These are phyloP conservation scores for Phrixothrix hirtus DNA, from an alignment of 2,888 invertebrate species.

Conservation along the genomic window DNA sequence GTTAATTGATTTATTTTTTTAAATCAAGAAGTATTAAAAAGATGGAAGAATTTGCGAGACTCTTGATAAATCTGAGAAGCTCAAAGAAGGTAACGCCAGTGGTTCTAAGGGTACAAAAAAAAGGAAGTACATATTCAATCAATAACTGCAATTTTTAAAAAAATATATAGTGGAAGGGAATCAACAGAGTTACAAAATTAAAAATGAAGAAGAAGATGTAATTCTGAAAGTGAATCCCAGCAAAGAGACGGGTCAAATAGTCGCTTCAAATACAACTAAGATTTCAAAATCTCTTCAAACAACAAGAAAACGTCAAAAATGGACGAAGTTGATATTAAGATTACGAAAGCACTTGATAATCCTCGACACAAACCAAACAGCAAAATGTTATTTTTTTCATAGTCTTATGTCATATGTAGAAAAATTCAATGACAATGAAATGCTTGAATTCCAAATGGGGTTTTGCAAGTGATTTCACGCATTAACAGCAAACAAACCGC, in stretches of 20 bases:
- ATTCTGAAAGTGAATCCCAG: too few species aligned
- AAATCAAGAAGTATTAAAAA: neutral
- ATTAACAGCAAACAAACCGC: neutral
- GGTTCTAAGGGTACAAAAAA: neutral
- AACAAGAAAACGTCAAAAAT: too few species aligned
- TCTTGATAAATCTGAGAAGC: neutral
- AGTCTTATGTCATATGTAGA: neutral
- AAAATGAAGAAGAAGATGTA: too few species aligned
- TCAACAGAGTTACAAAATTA: too few species aligned
- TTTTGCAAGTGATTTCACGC: neutral
- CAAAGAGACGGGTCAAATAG: too few species aligned
- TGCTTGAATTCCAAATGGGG: constrained; percentile 4
- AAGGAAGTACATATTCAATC: neutral
- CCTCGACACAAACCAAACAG: too few species aligned
- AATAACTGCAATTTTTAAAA: neutral
- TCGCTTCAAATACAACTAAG: too few species aligned
- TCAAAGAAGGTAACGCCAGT: neutral
- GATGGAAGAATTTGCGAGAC: constrained; percentile 1
- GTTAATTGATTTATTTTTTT: too few species aligned
- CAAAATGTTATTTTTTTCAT: too few species aligned
- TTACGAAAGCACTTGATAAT: neutral
- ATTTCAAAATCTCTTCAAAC: too few species aligned
- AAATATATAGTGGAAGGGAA: neutral
- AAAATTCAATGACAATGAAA: neutral
- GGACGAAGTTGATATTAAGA: neutral